These are phyloP conservation scores for Drosophila pachea DNA, from an alignment of 1,140 invertebrate species.

Conservation along the genomic window DNA sequence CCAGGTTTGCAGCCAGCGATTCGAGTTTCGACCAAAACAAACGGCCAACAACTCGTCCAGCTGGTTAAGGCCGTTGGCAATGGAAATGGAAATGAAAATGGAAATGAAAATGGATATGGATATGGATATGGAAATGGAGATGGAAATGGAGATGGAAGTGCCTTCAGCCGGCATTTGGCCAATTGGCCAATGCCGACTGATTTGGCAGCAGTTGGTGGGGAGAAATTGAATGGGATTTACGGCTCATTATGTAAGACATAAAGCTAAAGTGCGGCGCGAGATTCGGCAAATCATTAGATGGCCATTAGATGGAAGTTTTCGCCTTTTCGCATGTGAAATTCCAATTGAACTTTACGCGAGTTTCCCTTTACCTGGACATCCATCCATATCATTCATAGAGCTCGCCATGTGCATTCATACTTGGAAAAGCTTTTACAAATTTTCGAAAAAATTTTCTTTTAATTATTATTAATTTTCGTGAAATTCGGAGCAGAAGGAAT, in stretches of 20 bases:
- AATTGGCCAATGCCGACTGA: conserved; percentile 54
- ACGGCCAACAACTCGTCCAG: conserved; percentile 52
- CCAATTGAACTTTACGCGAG: too few relatives aligned
- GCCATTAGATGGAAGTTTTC: neutral
- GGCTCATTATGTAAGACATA: conserved; percentile 4
- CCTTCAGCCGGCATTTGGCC: conserved; percentile 12
- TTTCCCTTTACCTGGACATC: too few relatives aligned
- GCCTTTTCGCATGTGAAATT: too few relatives aligned
- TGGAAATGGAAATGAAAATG: conserved; percentile 38
- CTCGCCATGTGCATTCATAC: too few relatives aligned
- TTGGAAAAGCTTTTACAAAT: too few relatives aligned
- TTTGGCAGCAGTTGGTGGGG: conserved; percentile 41
- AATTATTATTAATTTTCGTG: too few relatives aligned
- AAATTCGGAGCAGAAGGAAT: too few relatives aligned
- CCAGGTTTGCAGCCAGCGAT: conserved; percentile 25
- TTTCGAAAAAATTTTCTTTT: too few relatives aligned
- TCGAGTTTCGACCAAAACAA: conserved; percentile 51
- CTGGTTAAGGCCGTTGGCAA: conserved; percentile 24
- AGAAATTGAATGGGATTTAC: conserved; percentile 4
- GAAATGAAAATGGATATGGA: conserved; percentile 19
- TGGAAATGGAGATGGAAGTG: conserved; percentile 44
- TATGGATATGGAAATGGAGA: conserved; percentile 38
- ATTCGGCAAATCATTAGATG: neutral
- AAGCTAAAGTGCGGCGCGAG: neutral
- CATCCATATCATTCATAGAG: too few relatives aligned